Base-by-base conservation (phyloP, 2,113 vertebrate genomes). In the Pterocles gutturalis region DNA sequence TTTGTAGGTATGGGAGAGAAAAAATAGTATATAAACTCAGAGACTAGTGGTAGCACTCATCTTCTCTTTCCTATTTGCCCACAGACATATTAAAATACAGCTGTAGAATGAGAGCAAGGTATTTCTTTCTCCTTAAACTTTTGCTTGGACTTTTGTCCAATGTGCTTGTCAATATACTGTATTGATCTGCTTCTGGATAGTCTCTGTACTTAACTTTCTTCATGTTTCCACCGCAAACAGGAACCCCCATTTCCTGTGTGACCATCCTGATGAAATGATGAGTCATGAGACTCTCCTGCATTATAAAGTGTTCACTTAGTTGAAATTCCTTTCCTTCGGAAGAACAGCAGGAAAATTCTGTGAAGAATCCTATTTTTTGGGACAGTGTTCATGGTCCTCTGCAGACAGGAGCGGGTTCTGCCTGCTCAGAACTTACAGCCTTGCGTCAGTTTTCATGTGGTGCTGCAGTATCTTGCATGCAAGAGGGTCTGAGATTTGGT, bases 1-100 rank as follows among this genome's bases (percentile, higher is more conserved):
- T 84, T 83, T 0, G 0, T 70, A 22, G 1, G 0, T 58, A 11
- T 31, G 14, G 24, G 10, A 70, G 55, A 34, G 38, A 67, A 78
- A 48, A 46, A 34, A 26, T 1, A 31, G 31, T 65, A 11, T 62
- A 20, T 66, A 18, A 34, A 49, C 13, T 60, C 12, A 41, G 29
- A 61, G 31, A 57, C 7, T 70, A 21, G 26, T 60, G 41, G 19
- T 80, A 33, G 17, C 17, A 26, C 4, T 77, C 26, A 38, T 70
- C 10, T 58, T 64, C 25, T 67, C 19, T 43, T 28, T 57, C 13
- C 31, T 61, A 7, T 71, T 90, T 87, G 8, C 29, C 2, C 25
- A 29, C 4, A 4, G 54, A 49, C 17, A 6, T 48, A 53, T 48
- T 72, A 65, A 79, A 65, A 80, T 70, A n/a, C 13, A 77, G 10